Percentiles rank a stretch among this genome's conserved stretches.
phyloP scores from a whole-genome alignment of 2,113 vertebrate genomes.

The Syngnathus scovelli region DNA sequence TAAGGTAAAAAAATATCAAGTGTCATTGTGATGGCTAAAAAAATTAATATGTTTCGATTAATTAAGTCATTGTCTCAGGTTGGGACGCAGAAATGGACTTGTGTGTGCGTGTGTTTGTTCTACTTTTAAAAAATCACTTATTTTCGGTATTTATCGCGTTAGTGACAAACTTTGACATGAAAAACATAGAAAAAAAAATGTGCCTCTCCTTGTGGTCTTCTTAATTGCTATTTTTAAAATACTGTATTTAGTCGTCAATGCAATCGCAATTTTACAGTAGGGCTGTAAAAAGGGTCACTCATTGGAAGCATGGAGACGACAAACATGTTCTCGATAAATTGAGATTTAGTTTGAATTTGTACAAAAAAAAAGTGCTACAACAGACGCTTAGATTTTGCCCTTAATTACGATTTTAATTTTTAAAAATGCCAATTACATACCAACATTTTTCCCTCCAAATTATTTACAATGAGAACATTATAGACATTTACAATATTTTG shows the following conservation, averaged over 20 bases:
- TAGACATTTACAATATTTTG: too few species aligned
- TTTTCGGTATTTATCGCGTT: conserved; percentile 4
- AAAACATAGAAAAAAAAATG: conserved; percentile 29
- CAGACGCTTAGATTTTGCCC: neutral
- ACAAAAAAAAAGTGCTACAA: neutral
- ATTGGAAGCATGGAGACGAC: neutral
- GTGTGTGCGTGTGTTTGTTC: neutral
- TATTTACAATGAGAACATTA: neutral
- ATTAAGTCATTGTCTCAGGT: conserved; percentile 22
- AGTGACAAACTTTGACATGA: conserved; percentile 12
- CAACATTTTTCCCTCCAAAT: neutral
- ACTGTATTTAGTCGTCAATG: conserved; percentile 31
- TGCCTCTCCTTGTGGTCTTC: conserved; percentile 43
- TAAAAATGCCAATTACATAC: neutral
- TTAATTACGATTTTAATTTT: neutral
- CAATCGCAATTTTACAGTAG: conserved; percentile 18
- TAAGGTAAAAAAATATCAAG: neutral
- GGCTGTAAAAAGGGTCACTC: conserved; percentile 29
- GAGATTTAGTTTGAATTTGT: neutral
- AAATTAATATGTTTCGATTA: neutral
- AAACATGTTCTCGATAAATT: neutral
- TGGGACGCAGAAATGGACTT: conserved; percentile 13
- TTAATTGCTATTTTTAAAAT: conserved; percentile 10
- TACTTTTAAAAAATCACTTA: conserved; percentile 15
- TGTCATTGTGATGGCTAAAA: neutral